phyloP scores from a whole-genome alignment of 2,113 vertebrate species.

The Thamnaconus septentrionalis region DNA sequence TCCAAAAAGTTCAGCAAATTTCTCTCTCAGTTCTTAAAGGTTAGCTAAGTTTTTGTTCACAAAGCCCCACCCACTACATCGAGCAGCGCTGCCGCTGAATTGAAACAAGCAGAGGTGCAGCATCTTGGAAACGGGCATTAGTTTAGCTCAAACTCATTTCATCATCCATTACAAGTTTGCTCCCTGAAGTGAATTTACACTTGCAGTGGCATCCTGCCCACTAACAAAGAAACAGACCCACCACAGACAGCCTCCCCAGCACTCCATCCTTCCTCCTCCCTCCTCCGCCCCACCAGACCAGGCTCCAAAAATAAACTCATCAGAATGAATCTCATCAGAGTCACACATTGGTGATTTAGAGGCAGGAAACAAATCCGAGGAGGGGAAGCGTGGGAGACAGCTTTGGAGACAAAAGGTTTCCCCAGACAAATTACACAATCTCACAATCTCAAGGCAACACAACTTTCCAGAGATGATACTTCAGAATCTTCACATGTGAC shows the following conservation, averaged over 20 bases:
- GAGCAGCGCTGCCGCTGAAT: slow-evolving; percentile 10
- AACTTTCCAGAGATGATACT: too few relatives aligned
- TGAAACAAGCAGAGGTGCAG: slow-evolving; percentile 27
- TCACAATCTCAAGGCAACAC: slow-evolving; percentile 2
- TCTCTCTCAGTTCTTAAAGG: too few relatives aligned
- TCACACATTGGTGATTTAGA: slow-evolving; percentile 37
- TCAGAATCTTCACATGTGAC: too few relatives aligned
- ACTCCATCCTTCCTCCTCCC: too few relatives aligned
- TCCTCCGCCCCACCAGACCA: too few relatives aligned
- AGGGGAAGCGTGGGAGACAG: slow-evolving; percentile 9
- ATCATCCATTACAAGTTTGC: slow-evolving; percentile 41
- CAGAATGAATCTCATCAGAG: slow-evolving; percentile 41
- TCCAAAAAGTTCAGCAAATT: too few relatives aligned
- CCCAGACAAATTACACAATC: not conserved
- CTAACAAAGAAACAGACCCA: slow-evolving; percentile 21
- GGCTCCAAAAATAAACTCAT: slow-evolving; percentile 22
- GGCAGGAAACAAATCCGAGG: slow-evolving; percentile 41
- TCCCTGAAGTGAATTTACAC: slow-evolving; percentile 39
- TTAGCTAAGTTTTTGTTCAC: not conserved
- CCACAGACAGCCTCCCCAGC: slow-evolving; percentile 7
- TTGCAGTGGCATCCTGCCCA: slow-evolving; percentile 16
- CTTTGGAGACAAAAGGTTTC: not conserved
- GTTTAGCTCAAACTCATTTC: slow-evolving; percentile 57
- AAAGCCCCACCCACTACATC: slow-evolving; percentile 8
- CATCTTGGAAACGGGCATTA: slow-evolving; percentile 44